These are phyloP conservation scores for Nothoprocta perdicaria DNA, from an alignment of 2,113 vertebrate genomes.

Conservation along the genomic window DNA sequence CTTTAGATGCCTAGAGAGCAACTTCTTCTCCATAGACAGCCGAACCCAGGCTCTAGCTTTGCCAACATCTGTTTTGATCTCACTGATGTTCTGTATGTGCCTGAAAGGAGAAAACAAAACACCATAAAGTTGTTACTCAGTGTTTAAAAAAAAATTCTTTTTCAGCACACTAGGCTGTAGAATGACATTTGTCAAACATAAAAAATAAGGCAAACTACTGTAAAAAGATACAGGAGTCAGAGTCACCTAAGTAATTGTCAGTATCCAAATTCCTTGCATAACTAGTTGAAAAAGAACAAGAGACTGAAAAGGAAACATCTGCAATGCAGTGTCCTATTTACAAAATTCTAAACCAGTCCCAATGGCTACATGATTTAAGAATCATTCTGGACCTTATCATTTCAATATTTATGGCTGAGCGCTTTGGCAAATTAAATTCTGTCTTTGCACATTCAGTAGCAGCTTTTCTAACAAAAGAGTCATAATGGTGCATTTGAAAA, in stretches of 20 bases:
- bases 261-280: neutral
- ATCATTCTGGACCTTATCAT: slow-evolving; percentile 5
- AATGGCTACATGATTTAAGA: slow-evolving; percentile 38
- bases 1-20: slow-evolving; percentile 96
- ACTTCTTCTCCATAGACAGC: slow-evolving; percentile 98
- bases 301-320: slow-evolving; percentile 1
- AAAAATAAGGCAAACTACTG: neutral
- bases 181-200: neutral
- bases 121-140: neutral
- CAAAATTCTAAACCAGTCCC: slow-evolving; percentile 36
- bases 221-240: neutral
- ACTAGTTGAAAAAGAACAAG: neutral
- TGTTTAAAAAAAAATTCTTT: neutral
- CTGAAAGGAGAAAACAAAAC: slow-evolving; percentile 66
- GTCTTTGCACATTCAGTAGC: neutral
- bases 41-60: slow-evolving; percentile 98
- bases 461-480: neutral
- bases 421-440: slow-evolving; percentile 47
- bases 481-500: neutral
- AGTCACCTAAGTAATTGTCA: neutral
- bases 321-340: slow-evolving; percentile 59
- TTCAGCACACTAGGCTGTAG: neutral
- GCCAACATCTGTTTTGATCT: slow-evolving; percentile 98
- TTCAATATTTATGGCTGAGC: slow-evolving; percentile 31
- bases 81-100: slow-evolving; percentile 97